A percentile compares a stretch with the other conserved stretches of the same genome.
Conservation (phyloP, 2,797 vertebrate genomes). For the Thripadectes ignobilis region DNA sequence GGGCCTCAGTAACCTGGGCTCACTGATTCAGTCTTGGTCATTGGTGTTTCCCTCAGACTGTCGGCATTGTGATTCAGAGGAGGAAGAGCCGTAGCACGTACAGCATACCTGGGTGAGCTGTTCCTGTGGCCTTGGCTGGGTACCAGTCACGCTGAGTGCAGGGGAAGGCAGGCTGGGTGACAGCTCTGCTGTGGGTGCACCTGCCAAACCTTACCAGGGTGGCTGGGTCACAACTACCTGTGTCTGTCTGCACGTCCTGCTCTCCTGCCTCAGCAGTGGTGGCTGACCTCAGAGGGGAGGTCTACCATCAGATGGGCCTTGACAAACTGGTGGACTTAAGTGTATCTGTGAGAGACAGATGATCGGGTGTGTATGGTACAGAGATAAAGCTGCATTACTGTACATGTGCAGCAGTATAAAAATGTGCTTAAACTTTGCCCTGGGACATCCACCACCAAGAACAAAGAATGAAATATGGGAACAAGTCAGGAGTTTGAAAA, state of each 20-base stretch:
- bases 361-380: accelerated
- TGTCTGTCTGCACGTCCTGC: accelerated
- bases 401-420: background rate
- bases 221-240: background rate
- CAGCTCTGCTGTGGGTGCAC: background rate
- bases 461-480: conserved; percentile 61
- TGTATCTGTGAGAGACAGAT: background rate
- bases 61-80: background rate
- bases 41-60: background rate
- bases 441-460: conserved; percentile 23
- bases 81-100: background rate
- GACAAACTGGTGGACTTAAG: background rate
- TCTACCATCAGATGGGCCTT: accelerated
- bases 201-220: background rate
- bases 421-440: conserved; percentile 26
- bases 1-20: background rate
- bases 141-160: accelerated
- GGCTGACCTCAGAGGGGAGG: background rate
- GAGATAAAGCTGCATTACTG: background rate
- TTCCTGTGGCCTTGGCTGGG: background rate
- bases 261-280: background rate
- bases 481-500: conserved; percentile 60
- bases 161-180: background rate
- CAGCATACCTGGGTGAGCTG: background rate
- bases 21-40: background rate